Conservation (phyloP, 2,797 vertebrate species). For the Lepilemur ruficaudatus region DNA sequence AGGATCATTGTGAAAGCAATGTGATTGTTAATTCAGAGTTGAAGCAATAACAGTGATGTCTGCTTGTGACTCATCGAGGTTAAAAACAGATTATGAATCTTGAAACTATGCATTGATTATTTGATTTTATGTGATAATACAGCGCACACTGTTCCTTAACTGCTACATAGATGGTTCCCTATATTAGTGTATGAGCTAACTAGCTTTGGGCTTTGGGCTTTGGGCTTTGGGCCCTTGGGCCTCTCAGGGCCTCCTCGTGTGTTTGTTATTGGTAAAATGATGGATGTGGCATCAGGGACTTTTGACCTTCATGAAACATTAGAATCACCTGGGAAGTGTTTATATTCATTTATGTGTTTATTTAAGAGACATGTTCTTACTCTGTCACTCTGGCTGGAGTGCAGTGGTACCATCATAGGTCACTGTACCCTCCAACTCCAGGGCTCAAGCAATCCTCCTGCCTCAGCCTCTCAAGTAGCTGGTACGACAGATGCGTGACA, state of each 20-base stretch:
- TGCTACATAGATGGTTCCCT: not conserved
- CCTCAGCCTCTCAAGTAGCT: not conserved
- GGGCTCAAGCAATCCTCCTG: not conserved
- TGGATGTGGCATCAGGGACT: not conserved
- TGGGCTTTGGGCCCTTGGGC: too few species aligned
- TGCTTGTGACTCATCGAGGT: conserved; percentile 68
- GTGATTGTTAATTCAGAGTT: conserved; percentile 56
- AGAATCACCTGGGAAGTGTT: not conserved
- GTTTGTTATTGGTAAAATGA: not conserved
- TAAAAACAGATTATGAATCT: conserved; percentile 73
- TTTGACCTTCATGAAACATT: not conserved
- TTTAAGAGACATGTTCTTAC: not conserved
- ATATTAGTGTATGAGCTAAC: not conserved
- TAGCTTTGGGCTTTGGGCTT: not conserved
- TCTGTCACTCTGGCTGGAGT: not conserved
- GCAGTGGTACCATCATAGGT: not conserved
- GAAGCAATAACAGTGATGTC: conserved; percentile 42
- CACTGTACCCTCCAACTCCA: not conserved
- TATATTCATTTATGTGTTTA: not conserved
- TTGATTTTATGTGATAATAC: not conserved
- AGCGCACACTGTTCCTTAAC: not conserved
- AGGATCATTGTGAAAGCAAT: conserved; percentile 54
- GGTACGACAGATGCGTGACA: not conserved
- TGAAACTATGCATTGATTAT: not conserved
- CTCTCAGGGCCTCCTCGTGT: not conserved